Conservation (phyloP, 1,140 invertebrate genomes). For the Diplogasteroides magnus region DNA sequence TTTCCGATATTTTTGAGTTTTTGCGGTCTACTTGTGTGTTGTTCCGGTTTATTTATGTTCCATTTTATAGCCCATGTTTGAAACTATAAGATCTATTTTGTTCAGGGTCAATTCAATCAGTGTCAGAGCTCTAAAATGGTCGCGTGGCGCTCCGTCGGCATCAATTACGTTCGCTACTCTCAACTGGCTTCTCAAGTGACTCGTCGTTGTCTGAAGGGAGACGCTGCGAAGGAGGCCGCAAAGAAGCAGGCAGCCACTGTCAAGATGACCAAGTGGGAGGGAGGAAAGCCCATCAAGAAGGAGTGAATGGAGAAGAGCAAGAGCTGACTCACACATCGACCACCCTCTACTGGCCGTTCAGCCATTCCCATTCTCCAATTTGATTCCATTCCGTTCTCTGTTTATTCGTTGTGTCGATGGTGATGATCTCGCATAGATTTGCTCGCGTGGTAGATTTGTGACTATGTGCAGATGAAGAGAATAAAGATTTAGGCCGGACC, state of each 20-base stretch:
- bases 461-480: neutral
- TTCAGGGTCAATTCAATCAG: no score
- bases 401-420: neutral
- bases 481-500: neutral
- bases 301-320: neutral
- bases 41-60: no score
- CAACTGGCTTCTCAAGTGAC: conserved; percentile 36
- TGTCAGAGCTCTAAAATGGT: no score
- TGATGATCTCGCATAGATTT: no score
- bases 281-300: neutral
- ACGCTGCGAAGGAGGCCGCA: neutral
- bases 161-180: conserved; percentile 38
- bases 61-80: no score
- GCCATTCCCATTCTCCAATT: neutral
- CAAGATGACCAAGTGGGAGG: neutral
- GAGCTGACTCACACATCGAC: neutral
- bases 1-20: no score
- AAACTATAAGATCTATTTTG: no score
- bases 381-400: no score
- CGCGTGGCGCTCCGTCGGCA: conserved; percentile 36
- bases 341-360: no score
- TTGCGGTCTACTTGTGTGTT: no score
- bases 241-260: neutral
- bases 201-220: conserved; percentile 28
- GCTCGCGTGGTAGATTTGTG: neutral